Base-by-base conservation (phyloP, 2,113 vertebrate genomes). In the Clupea harengus region DNA sequence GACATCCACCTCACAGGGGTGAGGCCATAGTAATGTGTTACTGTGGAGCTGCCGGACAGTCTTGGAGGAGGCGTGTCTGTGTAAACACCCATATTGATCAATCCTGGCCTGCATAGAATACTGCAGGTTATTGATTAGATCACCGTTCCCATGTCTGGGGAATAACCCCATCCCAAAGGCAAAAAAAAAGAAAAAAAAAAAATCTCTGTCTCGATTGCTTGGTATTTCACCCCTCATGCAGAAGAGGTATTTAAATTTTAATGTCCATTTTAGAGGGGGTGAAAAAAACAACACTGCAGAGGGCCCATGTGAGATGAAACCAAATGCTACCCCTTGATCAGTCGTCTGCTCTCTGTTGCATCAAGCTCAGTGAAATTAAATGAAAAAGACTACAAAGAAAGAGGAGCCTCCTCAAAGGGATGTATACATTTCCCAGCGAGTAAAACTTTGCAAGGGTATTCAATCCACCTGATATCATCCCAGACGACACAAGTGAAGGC, bases 341-440 rank as follows among this genome's bases (percentile, higher is more conserved):
- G 86, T 89, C 86, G 49, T 81, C 84, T 83, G 84, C 85, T 83
- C 81, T 44, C 82, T 85, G 49, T 85, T 84, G 85, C 87, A 88
- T 84, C 72, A 85, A 44, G 82, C 84, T 67, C 15, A 81, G 85
- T 86, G 83, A 91, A 90, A 91, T 89, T 82, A 92, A 89, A 90
- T 87, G 84, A 89, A 82, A 39, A 78, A 82, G 82, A 50, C 85
- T 64, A 82, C 32, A 81, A 60, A 87, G 49, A 83, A 84, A 78
- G 60, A 84, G 28, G 85, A 81, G 78, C 45, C 72, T 60, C 81
- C 86, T 85, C 86, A 17, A 82, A 81, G 88, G 84, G 90, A 89
- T 84, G 78, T 87, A 88, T 83, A 88, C 84, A 81, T 85, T 90
- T 88, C 82, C 80, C 81, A 45, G 81, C 6, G 52, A 86, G 87